Percentiles rank a stretch among this genome's conserved stretches.
phyloP scores from a whole-genome alignment of 2,113 vertebrate genomes.

The Plecturocebus donacophilus region DNA sequence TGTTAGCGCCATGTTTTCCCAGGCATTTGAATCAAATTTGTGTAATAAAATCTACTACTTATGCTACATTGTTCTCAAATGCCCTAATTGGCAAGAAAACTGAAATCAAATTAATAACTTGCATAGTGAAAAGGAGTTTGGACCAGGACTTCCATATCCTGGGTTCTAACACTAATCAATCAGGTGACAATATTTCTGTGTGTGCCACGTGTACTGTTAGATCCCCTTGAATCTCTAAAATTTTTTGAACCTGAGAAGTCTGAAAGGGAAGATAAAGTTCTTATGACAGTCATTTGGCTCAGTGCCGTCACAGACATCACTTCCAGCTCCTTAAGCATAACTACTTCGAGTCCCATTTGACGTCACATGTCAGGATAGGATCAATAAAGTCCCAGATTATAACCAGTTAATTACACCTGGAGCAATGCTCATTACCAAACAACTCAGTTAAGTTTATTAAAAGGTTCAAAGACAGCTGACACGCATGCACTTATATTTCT shows the following conservation, averaged over 20 bases:
- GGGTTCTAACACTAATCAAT: background rate
- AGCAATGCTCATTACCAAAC: background rate
- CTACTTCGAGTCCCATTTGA: background rate
- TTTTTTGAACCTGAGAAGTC: background rate
- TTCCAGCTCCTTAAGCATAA: background rate
- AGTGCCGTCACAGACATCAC: background rate
- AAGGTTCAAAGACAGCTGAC: background rate
- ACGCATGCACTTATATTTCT: background rate
- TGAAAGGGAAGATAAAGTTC: background rate
- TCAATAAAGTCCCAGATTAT: background rate
- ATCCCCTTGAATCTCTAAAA: background rate
- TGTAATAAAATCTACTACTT: background rate
- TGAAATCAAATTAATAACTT: background rate
- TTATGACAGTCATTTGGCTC: background rate
- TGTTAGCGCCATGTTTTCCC: background rate
- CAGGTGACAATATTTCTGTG: background rate
- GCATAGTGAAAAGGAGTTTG: background rate
- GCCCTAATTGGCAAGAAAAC: background rate
- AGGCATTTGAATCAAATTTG: background rate
- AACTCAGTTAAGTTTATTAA: background rate
- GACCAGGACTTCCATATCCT: background rate
- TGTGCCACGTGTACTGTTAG: background rate
- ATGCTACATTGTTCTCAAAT: background rate
- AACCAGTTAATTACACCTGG: background rate
- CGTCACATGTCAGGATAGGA: background rate